These are phyloP conservation scores for Anarsia innoxiella DNA, from an alignment of 2,888 invertebrate genomes.

Conservation along the genomic window DNA sequence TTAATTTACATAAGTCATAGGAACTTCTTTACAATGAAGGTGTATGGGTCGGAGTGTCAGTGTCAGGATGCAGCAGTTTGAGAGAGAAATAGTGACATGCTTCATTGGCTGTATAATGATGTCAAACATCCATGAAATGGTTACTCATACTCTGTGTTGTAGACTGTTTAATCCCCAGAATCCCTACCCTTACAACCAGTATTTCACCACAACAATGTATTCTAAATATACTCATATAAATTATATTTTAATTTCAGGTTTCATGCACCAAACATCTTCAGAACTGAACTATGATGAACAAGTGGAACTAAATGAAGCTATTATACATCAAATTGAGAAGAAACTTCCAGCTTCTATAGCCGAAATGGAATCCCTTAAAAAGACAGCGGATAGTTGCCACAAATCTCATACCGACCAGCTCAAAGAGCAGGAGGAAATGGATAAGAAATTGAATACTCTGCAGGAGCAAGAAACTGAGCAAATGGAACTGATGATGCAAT, in stretches of 20 bases:
- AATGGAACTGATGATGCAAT: conserved; percentile 61
- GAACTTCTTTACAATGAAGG: no score
- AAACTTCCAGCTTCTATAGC: conserved; percentile 45
- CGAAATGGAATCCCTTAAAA: conserved; percentile 43
- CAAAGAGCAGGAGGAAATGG: conserved; percentile 44
- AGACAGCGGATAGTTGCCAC: conserved; percentile 23
- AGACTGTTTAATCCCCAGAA: no score
- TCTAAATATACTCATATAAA: no score
- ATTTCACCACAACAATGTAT: no score
- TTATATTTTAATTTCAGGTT: conserved; percentile 38
- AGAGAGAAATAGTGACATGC: no score
- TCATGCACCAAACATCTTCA: conserved; percentile 45
- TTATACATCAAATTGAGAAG: conserved; percentile 49
- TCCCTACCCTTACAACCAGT: no score
- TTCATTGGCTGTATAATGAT: no score
- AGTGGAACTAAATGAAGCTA: conserved; percentile 53
- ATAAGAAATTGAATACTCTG: conserved; percentile 48
- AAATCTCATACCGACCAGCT: conserved; percentile 36
- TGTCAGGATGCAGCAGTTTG: no score
- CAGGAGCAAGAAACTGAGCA: conserved; percentile 59
- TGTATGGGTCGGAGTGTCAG: no score
- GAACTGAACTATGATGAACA: conserved; percentile 64
- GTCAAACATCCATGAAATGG: no score
- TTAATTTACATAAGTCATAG: no score
- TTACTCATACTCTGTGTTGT: no score